Conservation (phyloP, 53 echinoderm and acorn worm species). For the Luidia sarsii region DNA sequence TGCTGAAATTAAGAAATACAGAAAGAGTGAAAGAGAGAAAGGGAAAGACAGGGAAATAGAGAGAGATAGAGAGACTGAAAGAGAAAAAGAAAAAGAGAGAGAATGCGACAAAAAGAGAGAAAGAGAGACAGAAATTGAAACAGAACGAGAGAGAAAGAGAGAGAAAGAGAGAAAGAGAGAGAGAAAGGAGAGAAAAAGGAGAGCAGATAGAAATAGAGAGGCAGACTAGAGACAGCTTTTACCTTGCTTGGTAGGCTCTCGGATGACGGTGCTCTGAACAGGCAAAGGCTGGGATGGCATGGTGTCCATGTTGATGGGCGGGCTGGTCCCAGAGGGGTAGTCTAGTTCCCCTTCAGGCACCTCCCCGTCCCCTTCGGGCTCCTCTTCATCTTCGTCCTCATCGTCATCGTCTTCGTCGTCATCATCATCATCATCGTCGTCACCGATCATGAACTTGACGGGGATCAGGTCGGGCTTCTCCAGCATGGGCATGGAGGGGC, state of each 20-base stretch:
- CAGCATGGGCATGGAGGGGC: slow-evolving; percentile 55
- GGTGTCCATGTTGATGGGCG: neutral
- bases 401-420: too few species aligned
- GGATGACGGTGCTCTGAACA: neutral
- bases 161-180: too few species aligned
- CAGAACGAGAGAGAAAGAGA: too few species aligned
- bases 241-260: slow-evolving; percentile 39
- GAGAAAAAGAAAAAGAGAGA: neutral
- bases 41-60: too few species aligned
- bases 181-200: too few species aligned
- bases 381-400: neutral
- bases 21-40: too few species aligned
- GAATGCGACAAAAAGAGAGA: too few species aligned
- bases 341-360: too few species aligned
- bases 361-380: neutral
- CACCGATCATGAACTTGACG: slow-evolving; percentile 92
- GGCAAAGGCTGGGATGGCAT: neutral
- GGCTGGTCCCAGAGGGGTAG: neutral
- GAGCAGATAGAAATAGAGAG: too few species aligned
- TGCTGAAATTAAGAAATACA: too few species aligned
- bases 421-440: slow-evolving; percentile 58
- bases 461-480: slow-evolving; percentile 67
- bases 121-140: too few species aligned
- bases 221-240: too few species aligned
- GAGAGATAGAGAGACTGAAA: slow-evolving; percentile 1